Conservation (phyloP, 1,140 invertebrate species). For the Diorhabda sublineata region DNA sequence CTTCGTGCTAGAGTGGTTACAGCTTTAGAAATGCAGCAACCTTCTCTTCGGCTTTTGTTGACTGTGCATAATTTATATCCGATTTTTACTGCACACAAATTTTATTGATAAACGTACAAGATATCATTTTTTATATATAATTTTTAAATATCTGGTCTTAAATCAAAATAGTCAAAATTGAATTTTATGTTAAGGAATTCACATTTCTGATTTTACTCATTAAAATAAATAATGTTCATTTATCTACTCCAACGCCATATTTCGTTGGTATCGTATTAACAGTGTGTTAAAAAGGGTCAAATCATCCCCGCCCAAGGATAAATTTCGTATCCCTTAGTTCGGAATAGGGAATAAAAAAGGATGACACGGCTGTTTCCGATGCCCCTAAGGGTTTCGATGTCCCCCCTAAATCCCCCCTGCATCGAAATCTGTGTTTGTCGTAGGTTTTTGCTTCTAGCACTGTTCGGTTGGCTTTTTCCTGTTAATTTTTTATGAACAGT, state of each 20-base stretch:
- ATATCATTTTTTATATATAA: too few relatives aligned
- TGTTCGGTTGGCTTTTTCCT: not conserved
- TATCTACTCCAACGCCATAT: not conserved
- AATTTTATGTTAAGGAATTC: too few relatives aligned
- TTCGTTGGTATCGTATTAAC: not conserved
- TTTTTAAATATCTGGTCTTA: too few relatives aligned
- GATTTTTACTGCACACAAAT: too few relatives aligned
- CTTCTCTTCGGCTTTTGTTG: too few relatives aligned
- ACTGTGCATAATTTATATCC: too few relatives aligned
- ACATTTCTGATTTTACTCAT: too few relatives aligned
- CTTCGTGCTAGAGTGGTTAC: too few relatives aligned
- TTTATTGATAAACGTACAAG: too few relatives aligned
- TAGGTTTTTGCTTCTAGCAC: not conserved
- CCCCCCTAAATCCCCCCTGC: not conserved
- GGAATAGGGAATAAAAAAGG: not conserved
- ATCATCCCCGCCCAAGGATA: not conserved
- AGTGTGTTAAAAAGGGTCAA: slow-evolving; percentile 2
- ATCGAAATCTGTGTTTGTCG: slow-evolving; percentile 1
- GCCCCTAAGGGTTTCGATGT: too few relatives aligned
- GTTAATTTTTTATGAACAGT: slow-evolving; percentile 3
- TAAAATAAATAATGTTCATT: not conserved
- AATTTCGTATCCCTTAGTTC: not conserved
- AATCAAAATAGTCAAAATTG: too few relatives aligned
- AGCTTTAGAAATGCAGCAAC: too few relatives aligned
- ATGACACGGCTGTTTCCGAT: not conserved